These are phyloP conservation scores for Spilarctia lutea DNA, from an alignment of 2,888 invertebrate genomes.

Conservation along the genomic window DNA sequence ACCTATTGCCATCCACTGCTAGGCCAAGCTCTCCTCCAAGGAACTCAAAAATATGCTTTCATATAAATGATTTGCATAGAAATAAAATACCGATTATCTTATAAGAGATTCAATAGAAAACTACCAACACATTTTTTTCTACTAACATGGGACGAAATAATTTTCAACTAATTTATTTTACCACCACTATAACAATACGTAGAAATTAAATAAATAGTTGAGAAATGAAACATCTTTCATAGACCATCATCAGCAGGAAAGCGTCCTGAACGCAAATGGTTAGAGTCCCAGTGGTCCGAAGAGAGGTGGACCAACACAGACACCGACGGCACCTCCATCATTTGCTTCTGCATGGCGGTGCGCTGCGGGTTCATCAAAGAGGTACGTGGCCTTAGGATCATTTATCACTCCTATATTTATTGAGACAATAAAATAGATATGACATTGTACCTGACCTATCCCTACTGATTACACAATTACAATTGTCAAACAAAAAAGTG, in stretches of 20 bases:
- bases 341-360: conserved; percentile 81
- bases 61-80: not conserved
- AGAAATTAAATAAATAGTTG: not conserved
- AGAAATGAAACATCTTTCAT: not conserved
- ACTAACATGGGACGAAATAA: not conserved
- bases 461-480: too few species aligned
- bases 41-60: not conserved
- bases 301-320: conserved; percentile 73
- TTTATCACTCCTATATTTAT: not conserved
- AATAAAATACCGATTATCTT: not conserved
- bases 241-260: conserved; percentile 12
- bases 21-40: too few species aligned
- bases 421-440: not conserved
- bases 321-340: conserved; percentile 71
- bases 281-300: conserved; percentile 73
- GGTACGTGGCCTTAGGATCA: conserved; percentile 50
- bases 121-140: not conserved
- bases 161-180: not conserved
- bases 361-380: conserved; percentile 77
- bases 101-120: not conserved
- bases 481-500: too few species aligned
- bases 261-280: conserved; percentile 55
- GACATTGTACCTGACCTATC: too few species aligned
- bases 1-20: too few species aligned
- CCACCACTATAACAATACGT: not conserved